Evolutionary conservation across 2,888 invertebrate species (phyloP).

Genomic region (Callosobruchus maculatus): DNA sequence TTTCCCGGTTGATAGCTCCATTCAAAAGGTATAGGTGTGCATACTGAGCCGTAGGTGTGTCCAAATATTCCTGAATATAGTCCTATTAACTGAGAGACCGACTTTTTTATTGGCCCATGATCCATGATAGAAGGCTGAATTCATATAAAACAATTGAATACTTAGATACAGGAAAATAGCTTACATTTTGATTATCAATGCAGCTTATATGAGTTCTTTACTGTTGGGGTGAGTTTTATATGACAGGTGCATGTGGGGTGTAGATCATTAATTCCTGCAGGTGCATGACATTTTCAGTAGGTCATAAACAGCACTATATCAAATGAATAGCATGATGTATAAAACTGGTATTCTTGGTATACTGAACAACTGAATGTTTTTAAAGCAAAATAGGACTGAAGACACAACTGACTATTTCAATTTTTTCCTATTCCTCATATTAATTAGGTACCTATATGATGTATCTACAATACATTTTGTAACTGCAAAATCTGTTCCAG

Average conservation of each 20-base stretch:
- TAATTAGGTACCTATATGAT: too few relatives aligned
- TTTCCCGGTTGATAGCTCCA: not conserved
- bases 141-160: not conserved
- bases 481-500: too few relatives aligned
- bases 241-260: not conserved
- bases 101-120: too few relatives aligned
- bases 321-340: not conserved
- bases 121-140: not conserved
- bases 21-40: not conserved
- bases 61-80: constrained; percentile 24
- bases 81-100: not conserved
- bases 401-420: too few relatives aligned
- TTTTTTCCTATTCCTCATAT: too few relatives aligned
- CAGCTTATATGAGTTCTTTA: not conserved
- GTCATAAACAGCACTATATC: not conserved
- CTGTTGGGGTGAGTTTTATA: not conserved
- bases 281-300: not conserved
- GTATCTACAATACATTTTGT: too few relatives aligned
- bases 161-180: not conserved
- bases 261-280: not conserved
- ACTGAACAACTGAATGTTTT: too few relatives aligned
- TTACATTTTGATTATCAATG: not conserved
- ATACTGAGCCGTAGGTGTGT: constrained; percentile 40
- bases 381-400: too few relatives aligned
- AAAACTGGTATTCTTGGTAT: too few relatives aligned